Percentiles rank a stretch among this genome's conserved stretches.
phyloP scores from a whole-genome alignment of 1,140 invertebrate species.

The Macrobrachium rosenbergii region DNA sequence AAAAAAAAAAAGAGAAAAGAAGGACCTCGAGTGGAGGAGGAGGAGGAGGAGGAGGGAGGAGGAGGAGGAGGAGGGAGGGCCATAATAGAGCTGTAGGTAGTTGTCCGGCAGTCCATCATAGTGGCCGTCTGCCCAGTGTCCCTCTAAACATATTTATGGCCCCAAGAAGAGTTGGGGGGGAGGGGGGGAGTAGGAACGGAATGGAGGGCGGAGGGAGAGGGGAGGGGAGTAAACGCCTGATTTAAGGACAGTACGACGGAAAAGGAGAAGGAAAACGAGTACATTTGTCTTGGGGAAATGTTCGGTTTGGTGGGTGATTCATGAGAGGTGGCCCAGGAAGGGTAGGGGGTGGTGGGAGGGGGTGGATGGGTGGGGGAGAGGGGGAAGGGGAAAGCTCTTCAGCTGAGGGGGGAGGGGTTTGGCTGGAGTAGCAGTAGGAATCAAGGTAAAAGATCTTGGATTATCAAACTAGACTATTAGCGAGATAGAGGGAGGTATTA shows the following conservation, averaged over 20 bases:
- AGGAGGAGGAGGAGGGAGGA: neutral
- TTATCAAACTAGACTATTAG: too few relatives aligned
- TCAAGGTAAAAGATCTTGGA: neutral
- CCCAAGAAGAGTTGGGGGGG: conserved; percentile 30
- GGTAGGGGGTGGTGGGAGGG: neutral
- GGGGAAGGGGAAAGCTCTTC: neutral
- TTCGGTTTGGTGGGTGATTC: conserved; percentile 25
- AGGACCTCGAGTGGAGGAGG: too few relatives aligned
- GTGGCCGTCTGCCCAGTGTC: conserved; percentile 39
- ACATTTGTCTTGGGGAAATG: conserved; percentile 27
- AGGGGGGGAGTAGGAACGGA: neutral
- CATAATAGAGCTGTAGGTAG: conserved; percentile 38
- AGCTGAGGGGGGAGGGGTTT: neutral
- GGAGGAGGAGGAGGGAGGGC: neutral
- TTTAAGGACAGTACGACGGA: conserved; percentile 19
- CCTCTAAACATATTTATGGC: conserved; percentile 44
- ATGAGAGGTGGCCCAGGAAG: neutral
- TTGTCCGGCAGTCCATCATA: conserved; percentile 27
- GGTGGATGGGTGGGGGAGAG: too few relatives aligned
- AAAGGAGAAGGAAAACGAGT: neutral
- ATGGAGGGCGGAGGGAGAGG: neutral
- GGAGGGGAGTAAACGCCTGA: conserved; percentile 15
- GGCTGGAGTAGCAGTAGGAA: neutral
- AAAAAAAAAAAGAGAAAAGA: too few relatives aligned
- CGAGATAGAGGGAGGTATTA: too few relatives aligned